Conservation (phyloP, 2,113 vertebrate species). For the Cisticola juncidis region DNA sequence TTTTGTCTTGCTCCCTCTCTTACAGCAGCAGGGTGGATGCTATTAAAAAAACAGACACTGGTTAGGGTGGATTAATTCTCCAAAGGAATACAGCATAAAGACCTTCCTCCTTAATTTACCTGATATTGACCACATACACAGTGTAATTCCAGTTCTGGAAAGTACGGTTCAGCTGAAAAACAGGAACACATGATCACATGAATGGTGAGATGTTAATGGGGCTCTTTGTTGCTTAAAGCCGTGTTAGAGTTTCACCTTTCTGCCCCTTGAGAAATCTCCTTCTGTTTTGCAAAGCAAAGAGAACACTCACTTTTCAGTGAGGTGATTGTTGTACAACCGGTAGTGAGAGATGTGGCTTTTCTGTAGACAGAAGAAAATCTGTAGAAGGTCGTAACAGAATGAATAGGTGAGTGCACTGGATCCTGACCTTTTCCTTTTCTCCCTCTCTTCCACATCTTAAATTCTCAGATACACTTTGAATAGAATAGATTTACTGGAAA, state of each 20-base stretch:
- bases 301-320: not conserved
- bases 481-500: not conserved
- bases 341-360: not conserved
- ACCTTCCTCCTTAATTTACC: slow-evolving; percentile 74
- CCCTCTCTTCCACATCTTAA: not conserved
- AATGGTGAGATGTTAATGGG: not conserved
- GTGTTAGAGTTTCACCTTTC: not conserved
- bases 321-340: not conserved
- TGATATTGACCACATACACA: slow-evolving; percentile 81
- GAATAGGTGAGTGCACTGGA: not conserved
- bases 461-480: not conserved
- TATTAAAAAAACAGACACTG: slow-evolving; percentile 39
- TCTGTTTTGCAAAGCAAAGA: not conserved
- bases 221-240: not conserved
- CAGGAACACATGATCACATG: slow-evolving; percentile 46
- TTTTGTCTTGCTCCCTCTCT: slow-evolving; percentile 71
- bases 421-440: not conserved
- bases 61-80: not conserved
- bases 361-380: not conserved
- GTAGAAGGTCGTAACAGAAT: not conserved
- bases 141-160: slow-evolving; percentile 87
- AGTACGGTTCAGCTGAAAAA: slow-evolving; percentile 87
- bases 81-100: not conserved
- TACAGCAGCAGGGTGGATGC: slow-evolving; percentile 43
- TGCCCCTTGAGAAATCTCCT: not conserved